Evolutionary conservation across 2,113 vertebrate genomes (phyloP).

Genomic region (Entelurus aequoreus): DNA sequence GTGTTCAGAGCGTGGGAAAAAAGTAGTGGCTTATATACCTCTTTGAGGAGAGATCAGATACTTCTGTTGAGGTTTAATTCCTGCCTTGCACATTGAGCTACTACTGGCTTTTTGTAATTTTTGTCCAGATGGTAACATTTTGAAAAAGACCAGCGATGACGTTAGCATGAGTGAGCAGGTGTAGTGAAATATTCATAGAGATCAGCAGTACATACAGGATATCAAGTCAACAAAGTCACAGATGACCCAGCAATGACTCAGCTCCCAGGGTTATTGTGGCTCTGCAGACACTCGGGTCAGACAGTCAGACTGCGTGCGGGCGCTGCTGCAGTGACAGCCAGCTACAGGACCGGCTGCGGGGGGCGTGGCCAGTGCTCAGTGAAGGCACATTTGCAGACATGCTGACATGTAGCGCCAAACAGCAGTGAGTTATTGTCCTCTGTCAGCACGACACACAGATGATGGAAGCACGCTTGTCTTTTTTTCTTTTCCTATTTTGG

Average conservation of each 20-base stretch:
- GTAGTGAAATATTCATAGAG: neutral
- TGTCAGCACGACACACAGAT: slow-evolving; percentile 30
- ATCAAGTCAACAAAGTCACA: slow-evolving; percentile 32
- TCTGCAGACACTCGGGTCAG: slow-evolving; percentile 40
- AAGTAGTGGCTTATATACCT: too few species aligned
- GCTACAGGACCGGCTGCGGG: slow-evolving; percentile 44
- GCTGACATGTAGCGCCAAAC: slow-evolving; percentile 48
- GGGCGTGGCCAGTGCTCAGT: slow-evolving; percentile 29
- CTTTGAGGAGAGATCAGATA: too few species aligned
- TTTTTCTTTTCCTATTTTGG: neutral
- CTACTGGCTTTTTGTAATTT: too few species aligned
- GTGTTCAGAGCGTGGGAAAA: too few species aligned
- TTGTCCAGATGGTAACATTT: too few species aligned
- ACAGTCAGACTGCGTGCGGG: slow-evolving; percentile 51
- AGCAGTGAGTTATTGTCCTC: slow-evolving; percentile 42
- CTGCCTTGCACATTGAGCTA: neutral
- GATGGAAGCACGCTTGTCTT: slow-evolving; percentile 5
- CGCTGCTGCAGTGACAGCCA: slow-evolving; percentile 29
- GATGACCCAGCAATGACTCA: slow-evolving; percentile 36
- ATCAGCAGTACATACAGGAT: slow-evolving; percentile 8
- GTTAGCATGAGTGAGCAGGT: neutral
- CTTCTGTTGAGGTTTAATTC: too few species aligned
- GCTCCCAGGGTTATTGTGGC: slow-evolving; percentile 38
- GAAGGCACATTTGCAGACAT: slow-evolving; percentile 31
- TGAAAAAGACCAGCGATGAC: neutral